Evolutionary conservation across 1,140 invertebrate species (phyloP).

Genomic region (Nomia melanderi): DNA sequence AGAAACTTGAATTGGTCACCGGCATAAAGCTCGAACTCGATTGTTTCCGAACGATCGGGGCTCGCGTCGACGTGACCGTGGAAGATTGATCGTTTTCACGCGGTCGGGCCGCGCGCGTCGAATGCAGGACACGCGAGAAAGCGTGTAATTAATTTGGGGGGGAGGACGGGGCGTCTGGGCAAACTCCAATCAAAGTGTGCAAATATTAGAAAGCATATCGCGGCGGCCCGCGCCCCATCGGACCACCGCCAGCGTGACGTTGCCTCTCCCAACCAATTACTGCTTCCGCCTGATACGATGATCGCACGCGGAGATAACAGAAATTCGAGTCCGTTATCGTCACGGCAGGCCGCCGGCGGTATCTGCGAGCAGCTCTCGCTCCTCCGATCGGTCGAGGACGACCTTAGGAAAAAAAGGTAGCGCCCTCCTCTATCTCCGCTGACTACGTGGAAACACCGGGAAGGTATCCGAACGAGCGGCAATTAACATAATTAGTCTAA

Average conservation of each 20-base stretch:
- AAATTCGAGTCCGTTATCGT: conserved; percentile 54
- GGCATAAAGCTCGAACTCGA: too few species aligned
- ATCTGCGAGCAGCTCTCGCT: not conserved
- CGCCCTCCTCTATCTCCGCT: not conserved
- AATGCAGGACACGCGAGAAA: conserved; percentile 63
- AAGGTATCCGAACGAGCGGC: not conserved
- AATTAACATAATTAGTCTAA: not conserved
- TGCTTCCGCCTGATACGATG: conserved; percentile 38
- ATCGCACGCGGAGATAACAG: conserved; percentile 62
- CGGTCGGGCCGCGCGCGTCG: not conserved
- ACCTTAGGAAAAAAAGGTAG: not conserved
- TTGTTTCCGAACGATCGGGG: not conserved
- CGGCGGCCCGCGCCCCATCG: not conserved
- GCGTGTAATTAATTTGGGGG: conserved; percentile 63
- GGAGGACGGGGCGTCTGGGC: conserved; percentile 50
- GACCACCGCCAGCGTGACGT: conserved; percentile 5
- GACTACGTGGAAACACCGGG: not conserved
- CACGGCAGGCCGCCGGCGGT: conserved; percentile 1
- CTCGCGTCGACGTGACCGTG: not conserved
- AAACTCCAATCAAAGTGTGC: conserved; percentile 71
- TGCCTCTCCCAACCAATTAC: conserved; percentile 56
- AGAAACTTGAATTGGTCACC: too few species aligned
- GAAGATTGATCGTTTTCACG: conserved; percentile 32
- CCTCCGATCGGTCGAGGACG: conserved; percentile 1
- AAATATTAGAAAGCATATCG: conserved; percentile 72